phyloP scores from a whole-genome alignment of 2,888 invertebrate genomes.

The Oeneis ivallda region DNA sequence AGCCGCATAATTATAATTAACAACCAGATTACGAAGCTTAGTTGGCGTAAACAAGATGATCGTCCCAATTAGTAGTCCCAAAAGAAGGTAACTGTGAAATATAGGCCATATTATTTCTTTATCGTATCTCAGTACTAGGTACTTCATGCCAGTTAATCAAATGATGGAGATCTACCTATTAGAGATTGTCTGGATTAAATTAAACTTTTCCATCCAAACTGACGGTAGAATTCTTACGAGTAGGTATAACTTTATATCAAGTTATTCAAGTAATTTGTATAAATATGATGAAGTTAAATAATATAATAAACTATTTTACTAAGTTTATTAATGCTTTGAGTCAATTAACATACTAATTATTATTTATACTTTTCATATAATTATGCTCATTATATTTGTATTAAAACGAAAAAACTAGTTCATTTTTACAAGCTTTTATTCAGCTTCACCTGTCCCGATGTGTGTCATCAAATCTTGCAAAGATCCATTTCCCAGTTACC shows the following conservation, averaged over 20 bases:
- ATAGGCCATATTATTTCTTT: background rate
- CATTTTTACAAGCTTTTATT: too few relatives aligned
- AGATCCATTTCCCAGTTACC: too few relatives aligned
- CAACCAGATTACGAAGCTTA: background rate
- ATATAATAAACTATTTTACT: too few relatives aligned
- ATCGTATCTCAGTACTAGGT: constrained; percentile 7
- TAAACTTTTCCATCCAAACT: background rate
- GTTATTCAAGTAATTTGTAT: too few relatives aligned
- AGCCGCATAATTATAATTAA: background rate
- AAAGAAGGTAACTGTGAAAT: background rate
- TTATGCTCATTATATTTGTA: too few relatives aligned
- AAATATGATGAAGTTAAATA: too few relatives aligned
- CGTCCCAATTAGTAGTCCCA: constrained; percentile 1
- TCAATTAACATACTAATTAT: too few relatives aligned
- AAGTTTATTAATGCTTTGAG: too few relatives aligned
- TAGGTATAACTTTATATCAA: background rate
- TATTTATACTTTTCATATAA: too few relatives aligned
- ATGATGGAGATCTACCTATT: constrained; percentile 17
- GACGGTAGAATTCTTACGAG: background rate
- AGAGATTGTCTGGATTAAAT: constrained; percentile 10
- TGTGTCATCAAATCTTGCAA: too few relatives aligned
- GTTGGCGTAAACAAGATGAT: background rate
- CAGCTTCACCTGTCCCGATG: too few relatives aligned
- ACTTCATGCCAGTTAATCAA: constrained; percentile 18
- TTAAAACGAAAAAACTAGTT: too few relatives aligned